Percentiles rank a stretch among this genome's conserved stretches.
phyloP scores from a whole-genome alignment of 2,888 invertebrate genomes.

The Pherbina coryleti region DNA sequence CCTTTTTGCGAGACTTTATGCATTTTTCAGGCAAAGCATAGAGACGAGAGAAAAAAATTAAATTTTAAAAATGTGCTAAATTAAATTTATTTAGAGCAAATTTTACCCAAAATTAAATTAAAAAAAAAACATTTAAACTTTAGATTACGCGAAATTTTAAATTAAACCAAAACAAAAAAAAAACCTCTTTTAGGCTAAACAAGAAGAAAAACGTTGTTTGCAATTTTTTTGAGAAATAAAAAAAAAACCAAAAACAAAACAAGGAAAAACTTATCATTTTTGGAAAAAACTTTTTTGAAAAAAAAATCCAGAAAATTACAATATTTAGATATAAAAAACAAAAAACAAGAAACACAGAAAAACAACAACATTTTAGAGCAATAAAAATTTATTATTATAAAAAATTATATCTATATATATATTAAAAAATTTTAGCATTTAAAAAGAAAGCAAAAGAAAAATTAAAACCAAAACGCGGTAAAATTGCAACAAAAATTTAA shows the following conservation, averaged over 20 bases:
- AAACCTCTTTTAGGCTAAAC: constrained; percentile 29
- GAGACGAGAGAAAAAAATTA: constrained; percentile 39
- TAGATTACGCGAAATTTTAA: constrained; percentile 40
- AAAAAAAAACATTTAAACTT: constrained; percentile 40
- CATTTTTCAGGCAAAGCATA: constrained; percentile 39
- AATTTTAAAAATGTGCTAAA: constrained; percentile 53
- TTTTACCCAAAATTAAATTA: constrained; percentile 55
- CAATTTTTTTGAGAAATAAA: not conserved
- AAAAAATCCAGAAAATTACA: constrained; percentile 24
- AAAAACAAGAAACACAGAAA: constrained; percentile 26
- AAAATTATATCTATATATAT: constrained; percentile 41
- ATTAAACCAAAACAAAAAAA: constrained; percentile 35
- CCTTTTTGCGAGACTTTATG: constrained; percentile 52
- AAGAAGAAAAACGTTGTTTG: constrained; percentile 29
- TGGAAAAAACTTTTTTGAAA: not conserved
- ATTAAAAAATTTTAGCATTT: constrained; percentile 41
- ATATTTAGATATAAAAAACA: constrained; percentile 42
- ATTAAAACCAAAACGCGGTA: not conserved
- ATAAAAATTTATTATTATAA: constrained; percentile 44
- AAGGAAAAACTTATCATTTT: constrained; percentile 12
- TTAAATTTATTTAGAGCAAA: constrained; percentile 66
- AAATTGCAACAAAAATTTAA: not conserved
- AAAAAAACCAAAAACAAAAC: constrained; percentile 31
- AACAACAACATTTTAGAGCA: constrained; percentile 37
- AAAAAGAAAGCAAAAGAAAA: not conserved